These are phyloP conservation scores for Megalonaias nervosa DNA, from an alignment of 1,140 invertebrate species.

Conservation along the genomic window DNA sequence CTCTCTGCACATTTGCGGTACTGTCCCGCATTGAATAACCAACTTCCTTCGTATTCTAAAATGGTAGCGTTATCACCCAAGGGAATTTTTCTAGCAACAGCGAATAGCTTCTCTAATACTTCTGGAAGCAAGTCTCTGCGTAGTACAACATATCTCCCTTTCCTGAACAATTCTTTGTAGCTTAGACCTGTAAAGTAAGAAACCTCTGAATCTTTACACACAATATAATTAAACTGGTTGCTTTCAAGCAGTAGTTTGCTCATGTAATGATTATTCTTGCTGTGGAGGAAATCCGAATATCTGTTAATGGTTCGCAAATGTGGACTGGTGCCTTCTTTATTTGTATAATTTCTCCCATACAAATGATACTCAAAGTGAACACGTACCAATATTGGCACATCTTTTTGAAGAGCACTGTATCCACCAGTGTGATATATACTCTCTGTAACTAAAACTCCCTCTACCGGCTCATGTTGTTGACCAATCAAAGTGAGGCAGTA, in stretches of 20 bases:
- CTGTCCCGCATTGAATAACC: constrained; percentile 37
- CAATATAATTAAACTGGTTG: constrained; percentile 31
- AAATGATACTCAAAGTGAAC: constrained; percentile 21
- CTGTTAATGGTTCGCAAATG: constrained; percentile 26
- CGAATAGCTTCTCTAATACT: background rate
- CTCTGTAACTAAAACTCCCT: constrained; percentile 9
- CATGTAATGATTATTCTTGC: constrained; percentile 30
- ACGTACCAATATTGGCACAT: constrained; percentile 21
- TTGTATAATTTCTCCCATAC: constrained; percentile 1
- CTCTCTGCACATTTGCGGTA: constrained; percentile 32
- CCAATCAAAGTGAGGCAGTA: constrained; percentile 16
- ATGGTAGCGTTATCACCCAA: constrained; percentile 33
- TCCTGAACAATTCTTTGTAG: constrained; percentile 12
- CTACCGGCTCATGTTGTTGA: constrained; percentile 10
- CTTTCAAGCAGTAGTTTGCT: constrained; percentile 14
- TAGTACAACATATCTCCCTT: constrained; percentile 12
- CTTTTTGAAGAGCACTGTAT: constrained; percentile 9
- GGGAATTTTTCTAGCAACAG: constrained; percentile 3
- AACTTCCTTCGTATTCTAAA: constrained; percentile 44
- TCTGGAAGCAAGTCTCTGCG: constrained; percentile 8
- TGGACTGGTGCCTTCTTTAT: background rate
- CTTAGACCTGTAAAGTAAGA: background rate
- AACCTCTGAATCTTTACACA: constrained; percentile 14
- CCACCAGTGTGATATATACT: constrained; percentile 19
- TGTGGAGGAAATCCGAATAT: constrained; percentile 33